Conservation (phyloP, 1,140 invertebrate species). For the Drosophila nasuta region DNA sequence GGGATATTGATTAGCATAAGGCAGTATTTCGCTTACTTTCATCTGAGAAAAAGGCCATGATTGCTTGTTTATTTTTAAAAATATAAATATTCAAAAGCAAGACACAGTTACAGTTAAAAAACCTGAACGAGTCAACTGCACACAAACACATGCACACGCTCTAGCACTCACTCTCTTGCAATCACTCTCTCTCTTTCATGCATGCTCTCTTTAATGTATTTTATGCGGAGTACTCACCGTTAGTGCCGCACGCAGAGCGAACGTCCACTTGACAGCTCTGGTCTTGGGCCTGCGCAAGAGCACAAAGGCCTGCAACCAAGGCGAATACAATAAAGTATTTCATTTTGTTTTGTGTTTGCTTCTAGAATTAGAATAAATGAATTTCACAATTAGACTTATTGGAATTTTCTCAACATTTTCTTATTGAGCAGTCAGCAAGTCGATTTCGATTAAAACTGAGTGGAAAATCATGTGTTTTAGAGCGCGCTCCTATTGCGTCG, state of each 20-base stretch:
- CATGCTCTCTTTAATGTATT: conserved; percentile 34
- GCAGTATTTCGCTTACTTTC: conserved; percentile 64
- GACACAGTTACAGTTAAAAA: conserved; percentile 57
- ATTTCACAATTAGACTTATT: conserved; percentile 64
- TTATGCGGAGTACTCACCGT: conserved; percentile 62
- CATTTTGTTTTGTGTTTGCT: conserved; percentile 85
- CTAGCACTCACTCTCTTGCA: conserved; percentile 29
- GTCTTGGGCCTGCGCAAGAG: conserved; percentile 84
- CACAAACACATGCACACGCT: conserved; percentile 28
- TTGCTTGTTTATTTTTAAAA: conserved; percentile 72
- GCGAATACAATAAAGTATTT: conserved; percentile 86
- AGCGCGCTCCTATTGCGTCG: conserved; percentile 60
- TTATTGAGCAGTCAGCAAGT: conserved; percentile 1
- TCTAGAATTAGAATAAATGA: conserved; percentile 61
- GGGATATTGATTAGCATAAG: conserved; percentile 16
- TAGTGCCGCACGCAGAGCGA: conserved; percentile 86
- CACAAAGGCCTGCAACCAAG: conserved; percentile 85
- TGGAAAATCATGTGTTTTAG: conserved; percentile 10
- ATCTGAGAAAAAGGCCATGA: conserved; percentile 76
- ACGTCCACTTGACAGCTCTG: conserved; percentile 88
- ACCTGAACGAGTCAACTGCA: conserved; percentile 28
- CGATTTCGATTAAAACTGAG: conserved; percentile 17
- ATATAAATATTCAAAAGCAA: conserved; percentile 60
- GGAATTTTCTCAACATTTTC: conserved; percentile 9
- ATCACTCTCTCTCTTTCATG: conserved; percentile 50